Conservation (phyloP, 2,113 vertebrate genomes). For the Miniopterus natalensis region DNA sequence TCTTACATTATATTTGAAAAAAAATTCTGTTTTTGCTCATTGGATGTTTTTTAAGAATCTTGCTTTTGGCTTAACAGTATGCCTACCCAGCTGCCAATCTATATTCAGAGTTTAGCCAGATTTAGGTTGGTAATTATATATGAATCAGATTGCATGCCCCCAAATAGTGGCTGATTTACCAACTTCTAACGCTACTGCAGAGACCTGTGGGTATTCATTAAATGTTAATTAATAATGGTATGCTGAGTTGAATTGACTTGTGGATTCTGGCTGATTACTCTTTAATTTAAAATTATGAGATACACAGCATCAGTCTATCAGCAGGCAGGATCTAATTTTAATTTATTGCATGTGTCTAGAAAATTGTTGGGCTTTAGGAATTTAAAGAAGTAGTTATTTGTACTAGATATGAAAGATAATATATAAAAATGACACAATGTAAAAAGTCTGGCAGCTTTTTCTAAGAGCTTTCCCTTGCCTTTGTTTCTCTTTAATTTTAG, state of each 20-base stretch:
- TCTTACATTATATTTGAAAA: slow-evolving; percentile 2
- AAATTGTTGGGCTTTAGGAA: slow-evolving; percentile 39
- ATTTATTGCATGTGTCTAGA: slow-evolving; percentile 29
- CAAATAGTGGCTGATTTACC: not conserved
- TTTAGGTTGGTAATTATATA: slow-evolving; percentile 8
- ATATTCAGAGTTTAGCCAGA: not conserved
- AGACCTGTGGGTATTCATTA: not conserved
- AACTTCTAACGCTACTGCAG: not conserved
- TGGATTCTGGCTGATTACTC: not conserved
- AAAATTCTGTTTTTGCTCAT: not conserved
- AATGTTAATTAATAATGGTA: slow-evolving; percentile 47
- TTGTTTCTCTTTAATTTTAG: slow-evolving; percentile 37
- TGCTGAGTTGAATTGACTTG: slow-evolving; percentile 46
- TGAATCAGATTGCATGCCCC: not conserved
- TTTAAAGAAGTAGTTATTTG: slow-evolving; percentile 56
- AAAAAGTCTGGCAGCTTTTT: not conserved
- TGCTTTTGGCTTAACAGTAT: not conserved
- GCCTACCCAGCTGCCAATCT: not conserved
- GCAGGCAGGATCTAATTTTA: slow-evolving; percentile 44
- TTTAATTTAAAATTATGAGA: slow-evolving; percentile 62
- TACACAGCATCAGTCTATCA: slow-evolving; percentile 51
- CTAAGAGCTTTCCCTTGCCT: not conserved
- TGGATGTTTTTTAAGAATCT: not conserved
- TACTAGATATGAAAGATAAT: slow-evolving; percentile 37
- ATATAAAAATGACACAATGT: not conserved